Percentiles rank a stretch among this genome's conserved stretches.
These are phyloP conservation scores for Camponotus fellah DNA, from an alignment of 2,888 invertebrate genomes.

Conservation along the genomic window DNA sequence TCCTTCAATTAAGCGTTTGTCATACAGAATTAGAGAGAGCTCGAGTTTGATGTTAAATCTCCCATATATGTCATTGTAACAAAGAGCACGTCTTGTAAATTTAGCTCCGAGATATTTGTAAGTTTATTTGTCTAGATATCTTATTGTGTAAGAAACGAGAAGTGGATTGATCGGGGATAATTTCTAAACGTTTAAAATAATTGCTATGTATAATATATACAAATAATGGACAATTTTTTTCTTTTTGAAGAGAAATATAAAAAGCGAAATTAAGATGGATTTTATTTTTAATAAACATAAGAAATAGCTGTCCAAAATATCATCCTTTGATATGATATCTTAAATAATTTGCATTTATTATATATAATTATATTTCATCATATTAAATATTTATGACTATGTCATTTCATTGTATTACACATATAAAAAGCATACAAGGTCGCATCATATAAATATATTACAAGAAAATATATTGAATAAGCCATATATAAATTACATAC, in stretches of 20 bases:
- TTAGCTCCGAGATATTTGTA: background rate
- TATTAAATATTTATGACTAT: constrained; percentile 4
- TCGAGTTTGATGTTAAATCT: background rate
- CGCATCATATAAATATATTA: background rate
- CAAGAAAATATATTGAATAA: background rate
- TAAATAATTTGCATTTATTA: background rate
- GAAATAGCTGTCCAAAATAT: background rate
- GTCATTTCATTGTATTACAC: background rate
- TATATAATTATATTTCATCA: background rate
- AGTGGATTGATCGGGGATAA: background rate
- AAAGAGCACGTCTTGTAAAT: background rate
- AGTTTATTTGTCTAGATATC: background rate
- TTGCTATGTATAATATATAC: background rate
- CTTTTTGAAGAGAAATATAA: background rate
- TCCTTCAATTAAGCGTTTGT: constrained; percentile 38
- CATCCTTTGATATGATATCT: background rate
- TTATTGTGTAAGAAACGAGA: background rate
- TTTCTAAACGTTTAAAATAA: background rate
- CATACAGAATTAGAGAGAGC: constrained; percentile 37
- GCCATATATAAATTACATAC: background rate
- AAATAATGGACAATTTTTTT: background rate
- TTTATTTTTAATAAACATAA: background rate
- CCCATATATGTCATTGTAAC: background rate
- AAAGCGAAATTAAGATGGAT: background rate
- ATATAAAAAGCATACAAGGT: background rate